Conservation (phyloP, 2,797 vertebrate species). For the Myioborus melanocephalus region DNA sequence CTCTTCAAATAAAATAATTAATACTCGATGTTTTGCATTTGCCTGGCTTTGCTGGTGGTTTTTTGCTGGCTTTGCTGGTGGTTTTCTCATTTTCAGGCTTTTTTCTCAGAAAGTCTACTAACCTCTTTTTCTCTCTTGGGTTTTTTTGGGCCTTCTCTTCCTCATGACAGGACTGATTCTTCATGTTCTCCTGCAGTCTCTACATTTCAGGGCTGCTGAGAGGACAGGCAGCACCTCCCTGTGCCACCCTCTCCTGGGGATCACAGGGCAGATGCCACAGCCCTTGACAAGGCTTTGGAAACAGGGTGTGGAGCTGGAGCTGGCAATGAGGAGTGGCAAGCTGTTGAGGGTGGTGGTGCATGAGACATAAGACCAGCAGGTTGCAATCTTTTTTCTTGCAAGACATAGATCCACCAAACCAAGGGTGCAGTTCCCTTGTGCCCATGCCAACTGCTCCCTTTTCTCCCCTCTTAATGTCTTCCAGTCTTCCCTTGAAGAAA, state of each 20-base stretch:
- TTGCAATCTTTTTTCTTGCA: background rate
- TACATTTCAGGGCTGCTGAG: background rate
- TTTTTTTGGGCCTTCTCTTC: background rate
- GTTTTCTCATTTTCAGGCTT: background rate
- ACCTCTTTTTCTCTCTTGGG: background rate
- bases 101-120: background rate
- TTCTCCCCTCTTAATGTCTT: background rate
- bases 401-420: rapidly evolving
- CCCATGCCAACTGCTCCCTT: background rate
- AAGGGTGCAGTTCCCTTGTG: background rate
- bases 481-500: background rate
- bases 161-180: background rate
- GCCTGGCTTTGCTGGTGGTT: background rate
- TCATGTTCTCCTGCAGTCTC: background rate
- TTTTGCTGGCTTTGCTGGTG: background rate
- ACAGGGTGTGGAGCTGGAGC: background rate
- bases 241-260: background rate
- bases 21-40: background rate
- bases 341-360: background rate
- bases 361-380: background rate
- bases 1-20: background rate
- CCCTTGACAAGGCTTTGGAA: background rate
- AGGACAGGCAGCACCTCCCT: background rate
- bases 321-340: background rate
- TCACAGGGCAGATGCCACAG: background rate